Evolutionary conservation across 2,888 invertebrate genomes (phyloP).

Genomic region (Coleophora deauratella): DNA sequence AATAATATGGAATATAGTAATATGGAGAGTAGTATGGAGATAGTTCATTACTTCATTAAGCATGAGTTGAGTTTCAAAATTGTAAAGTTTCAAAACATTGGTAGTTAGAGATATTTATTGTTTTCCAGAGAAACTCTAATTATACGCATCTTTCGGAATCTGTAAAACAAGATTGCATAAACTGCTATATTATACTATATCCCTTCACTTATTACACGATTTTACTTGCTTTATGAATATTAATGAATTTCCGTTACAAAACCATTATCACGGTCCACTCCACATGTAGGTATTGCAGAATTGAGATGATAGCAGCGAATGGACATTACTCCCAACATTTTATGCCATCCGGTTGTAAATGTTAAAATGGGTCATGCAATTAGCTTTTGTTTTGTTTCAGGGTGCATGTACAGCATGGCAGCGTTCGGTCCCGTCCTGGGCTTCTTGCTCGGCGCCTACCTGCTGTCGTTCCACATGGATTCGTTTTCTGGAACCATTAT

Average conservation of each 20-base stretch:
- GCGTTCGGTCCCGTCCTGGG: conserved; percentile 97
- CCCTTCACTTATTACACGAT: conserved; percentile 1
- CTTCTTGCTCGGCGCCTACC: conserved; percentile 92
- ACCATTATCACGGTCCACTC: background rate
- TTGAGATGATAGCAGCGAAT: background rate
- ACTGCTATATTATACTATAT: background rate
- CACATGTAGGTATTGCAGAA: too few relatives aligned
- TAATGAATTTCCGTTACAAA: background rate
- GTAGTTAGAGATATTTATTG: too few relatives aligned
- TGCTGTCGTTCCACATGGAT: conserved; percentile 94
- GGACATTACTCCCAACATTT: too few relatives aligned
- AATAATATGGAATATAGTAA: too few relatives aligned
- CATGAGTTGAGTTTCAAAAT: too few relatives aligned
- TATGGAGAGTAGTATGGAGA: too few relatives aligned
- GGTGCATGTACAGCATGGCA: conserved; percentile 97
- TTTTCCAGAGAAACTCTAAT: too few relatives aligned
- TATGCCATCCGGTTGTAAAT: background rate
- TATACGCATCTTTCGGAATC: too few relatives aligned
- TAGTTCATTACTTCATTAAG: too few relatives aligned
- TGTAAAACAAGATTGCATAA: conserved; percentile 4
- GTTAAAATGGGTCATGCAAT: too few relatives aligned
- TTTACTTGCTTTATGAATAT: conserved; percentile 1
- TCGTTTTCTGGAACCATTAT: conserved; percentile 83
- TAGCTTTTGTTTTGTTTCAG: conserved; percentile 58
- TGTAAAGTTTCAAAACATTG: too few relatives aligned